Evolutionary conservation across 2,113 vertebrate genomes (phyloP).

Genomic region (Mungos mungo): DNA sequence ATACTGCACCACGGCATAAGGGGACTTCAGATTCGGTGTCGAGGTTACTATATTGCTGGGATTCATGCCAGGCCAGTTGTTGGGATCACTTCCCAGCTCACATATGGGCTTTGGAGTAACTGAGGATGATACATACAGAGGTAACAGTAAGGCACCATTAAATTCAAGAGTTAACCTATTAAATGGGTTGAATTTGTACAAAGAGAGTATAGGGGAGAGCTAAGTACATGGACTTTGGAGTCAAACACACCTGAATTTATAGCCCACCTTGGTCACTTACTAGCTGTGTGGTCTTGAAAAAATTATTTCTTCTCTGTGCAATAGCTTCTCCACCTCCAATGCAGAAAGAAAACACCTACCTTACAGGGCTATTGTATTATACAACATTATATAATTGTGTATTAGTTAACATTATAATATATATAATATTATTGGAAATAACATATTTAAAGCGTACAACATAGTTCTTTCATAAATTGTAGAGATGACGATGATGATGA

Average conservation of each 20-base stretch:
- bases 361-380: neutral
- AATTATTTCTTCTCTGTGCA: neutral
- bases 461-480: neutral
- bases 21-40: neutral
- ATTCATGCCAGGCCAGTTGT: neutral
- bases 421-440: neutral
- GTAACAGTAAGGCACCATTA: neutral
- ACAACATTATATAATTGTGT: neutral
- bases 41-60: neutral
- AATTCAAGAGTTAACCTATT: neutral
- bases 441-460: neutral
- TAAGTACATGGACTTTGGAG: neutral
- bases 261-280: neutral
- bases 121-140: neutral
- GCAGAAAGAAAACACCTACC: neutral
- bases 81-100: neutral
- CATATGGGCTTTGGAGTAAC: neutral
- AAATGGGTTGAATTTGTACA: neutral
- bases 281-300: neutral
- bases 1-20: accelerated
- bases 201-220: neutral
- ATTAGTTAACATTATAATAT: neutral
- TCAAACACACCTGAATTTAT: neutral
- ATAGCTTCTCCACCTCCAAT: neutral
- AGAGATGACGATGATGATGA: neutral